Evolutionary conservation across 2,797 vertebrate species (phyloP), one percentile per base, ranked within the genome.

Genomic region (Sebastes steindachneri): DNA sequence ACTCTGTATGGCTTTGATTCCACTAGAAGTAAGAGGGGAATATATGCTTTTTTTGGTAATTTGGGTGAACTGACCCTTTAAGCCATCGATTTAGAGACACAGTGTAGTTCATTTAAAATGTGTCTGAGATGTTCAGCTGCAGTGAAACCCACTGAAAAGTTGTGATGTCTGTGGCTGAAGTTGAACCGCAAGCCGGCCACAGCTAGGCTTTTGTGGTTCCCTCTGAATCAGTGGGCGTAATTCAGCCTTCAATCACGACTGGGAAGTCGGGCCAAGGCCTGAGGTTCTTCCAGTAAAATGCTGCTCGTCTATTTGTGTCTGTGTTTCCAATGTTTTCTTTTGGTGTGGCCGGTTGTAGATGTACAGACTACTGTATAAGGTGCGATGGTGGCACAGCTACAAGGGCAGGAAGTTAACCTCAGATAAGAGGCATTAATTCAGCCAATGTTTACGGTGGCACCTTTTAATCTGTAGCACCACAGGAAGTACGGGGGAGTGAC

Each of bases 401-500:
- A 28, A 28, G 33, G 11, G 17, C 54, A 62, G 74, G 41, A 83
- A 64, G 78, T 77, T 17, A 55, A 70, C 55, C 55, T 12, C 77
- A 84, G 68, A 80, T 85, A 75, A 82, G 37, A 59, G 10, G 4
- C n/a, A 3, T 74, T 77, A 29, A 23, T 19, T 63, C 26, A 19
- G 33, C 9, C 19, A 51, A 58, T 64, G 68, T 88, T 87, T 90
- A 45, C 14, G 66, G 29, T 28, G 57, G 82, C 67, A 77, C 25
- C 37, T 68, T 69, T 87, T 48, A 80, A 81, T 87, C 68, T 86
- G 71, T 28, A 17, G 58, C 72, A 33, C 75, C 68, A 29, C 90
- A 92, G 93, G 93, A 94, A 94, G 86, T 55, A 10, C 5, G 1
- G 14, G 83, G 90, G 92, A 81, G 83, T 55, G 77, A 80, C 90